These are phyloP conservation scores for Orchesellides sinensis DNA, from an alignment of 2,888 invertebrate genomes.

Conservation along the genomic window DNA sequence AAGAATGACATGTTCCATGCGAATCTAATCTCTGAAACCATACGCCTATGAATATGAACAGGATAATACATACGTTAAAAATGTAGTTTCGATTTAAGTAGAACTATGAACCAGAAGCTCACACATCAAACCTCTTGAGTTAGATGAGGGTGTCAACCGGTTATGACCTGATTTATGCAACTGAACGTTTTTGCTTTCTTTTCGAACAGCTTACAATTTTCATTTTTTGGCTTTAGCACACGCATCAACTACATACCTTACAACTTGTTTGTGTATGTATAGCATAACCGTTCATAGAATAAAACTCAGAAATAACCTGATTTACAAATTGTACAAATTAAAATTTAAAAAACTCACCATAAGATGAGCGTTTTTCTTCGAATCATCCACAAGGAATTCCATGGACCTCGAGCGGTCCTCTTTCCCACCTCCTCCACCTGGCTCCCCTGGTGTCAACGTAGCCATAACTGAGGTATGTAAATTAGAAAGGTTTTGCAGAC, in stretches of 20 bases:
- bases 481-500: slow-evolving; percentile 55
- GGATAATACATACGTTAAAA: not conserved
- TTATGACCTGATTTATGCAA: not conserved
- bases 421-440: slow-evolving; percentile 33
- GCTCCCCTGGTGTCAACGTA: slow-evolving; percentile 54
- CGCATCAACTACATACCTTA: no score
- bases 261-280: no score
- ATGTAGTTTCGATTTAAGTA: not conserved
- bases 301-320: not conserved
- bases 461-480: slow-evolving; percentile 36
- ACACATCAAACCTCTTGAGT: slow-evolving; percentile 6
- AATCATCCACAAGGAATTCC: slow-evolving; percentile 96
- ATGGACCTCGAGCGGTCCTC: slow-evolving; percentile 85
- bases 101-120: not conserved
- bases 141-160: slow-evolving; percentile 10
- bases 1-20: not conserved
- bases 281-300: no score
- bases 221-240: no score
- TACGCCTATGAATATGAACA: not conserved
- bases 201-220: not conserved
- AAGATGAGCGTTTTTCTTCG: slow-evolving; percentile 77
- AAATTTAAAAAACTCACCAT: slow-evolving; percentile 61
- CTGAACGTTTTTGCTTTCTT: no score
- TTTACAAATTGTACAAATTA: not conserved
- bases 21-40: no score